Base-by-base conservation (phyloP, 2,888 invertebrate genomes). In the Trichopria drosophilae region DNA sequence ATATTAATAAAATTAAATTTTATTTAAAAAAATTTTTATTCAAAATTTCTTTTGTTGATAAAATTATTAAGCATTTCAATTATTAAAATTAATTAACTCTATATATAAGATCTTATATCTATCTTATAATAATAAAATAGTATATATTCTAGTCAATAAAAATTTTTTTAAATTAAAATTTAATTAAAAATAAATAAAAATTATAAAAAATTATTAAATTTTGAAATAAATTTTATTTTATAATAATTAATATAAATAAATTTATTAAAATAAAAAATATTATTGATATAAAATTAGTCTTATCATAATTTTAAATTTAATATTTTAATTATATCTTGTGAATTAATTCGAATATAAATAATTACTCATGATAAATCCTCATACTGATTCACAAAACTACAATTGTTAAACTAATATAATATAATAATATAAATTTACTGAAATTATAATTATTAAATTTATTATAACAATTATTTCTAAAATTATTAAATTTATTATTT, bases 361-460 rank as follows among this genome's bases (percentile, higher is more conserved):
- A 84, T 78, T 75, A 85, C 78, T 79, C 85, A 78, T 6, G 82
- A 80, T 65, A 86, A n/a, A 63, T 0, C 83, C 84, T 75, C 85
- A 80, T 60, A 80, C 81, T 0, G 83, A 82, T 19, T 85, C 85
- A 82, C 84, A n/a, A 84, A 41, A 84, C 84, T 53, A 79, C 77
- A 78, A 84, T 80, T 48, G 79, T 78, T 71, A 84, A 79, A 81
- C n/a, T 81, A 84, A 69, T 83, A 71, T 71, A 84, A 79, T 64
- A 77, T 65, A 72, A 78, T 70, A 65, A 67, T 69, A 36, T 63
- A 78, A 59, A 70, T 80, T 68, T 58, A 82, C 82, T 69, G 81
- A 69, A 67, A 77, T 75, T 69, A 82, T 78, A 59, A 82, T 79
- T 72, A 83, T 78, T 81, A 81, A 82, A 63, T 83, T 82, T 73